A percentile compares a stretch with the other conserved stretches of the same genome.
These are phyloP conservation scores for Cladorhizidae sp. DNA, from an alignment of 37 sponge, comb jelly and placozoan genomes.

Conservation along the genomic window DNA sequence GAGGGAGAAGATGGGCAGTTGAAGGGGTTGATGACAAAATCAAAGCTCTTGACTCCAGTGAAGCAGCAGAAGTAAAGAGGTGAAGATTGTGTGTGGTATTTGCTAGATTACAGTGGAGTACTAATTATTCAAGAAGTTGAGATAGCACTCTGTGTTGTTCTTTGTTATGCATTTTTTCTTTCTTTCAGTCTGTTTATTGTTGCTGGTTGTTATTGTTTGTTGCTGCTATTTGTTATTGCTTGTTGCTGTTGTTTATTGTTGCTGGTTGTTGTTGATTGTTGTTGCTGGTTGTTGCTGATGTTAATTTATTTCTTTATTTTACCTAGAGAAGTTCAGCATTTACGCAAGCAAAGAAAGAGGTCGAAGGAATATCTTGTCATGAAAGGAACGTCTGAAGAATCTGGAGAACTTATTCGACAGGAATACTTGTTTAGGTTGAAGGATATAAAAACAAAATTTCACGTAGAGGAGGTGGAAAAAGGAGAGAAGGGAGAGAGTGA, in stretches of 20 bases:
- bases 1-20: conserved; percentile 14
- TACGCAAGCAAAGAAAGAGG: conserved; percentile 62
- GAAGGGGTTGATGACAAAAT: conserved; percentile 49
- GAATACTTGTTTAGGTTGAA: conserved; percentile 57
- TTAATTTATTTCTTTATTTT: no score
- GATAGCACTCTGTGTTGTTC: no score
- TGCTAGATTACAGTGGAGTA: no score
- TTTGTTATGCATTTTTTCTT: no score
- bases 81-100: conserved; percentile 10
- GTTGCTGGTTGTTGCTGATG: no score
- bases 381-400: conserved; percentile 21
- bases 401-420: conserved; percentile 48
- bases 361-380: conserved; percentile 50
- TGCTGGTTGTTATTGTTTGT: no score
- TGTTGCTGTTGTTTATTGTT: no score
- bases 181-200: no score
- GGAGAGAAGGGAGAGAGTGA: conserved; percentile 34
- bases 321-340: conserved; percentile 34
- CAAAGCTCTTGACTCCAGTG: conserved; percentile 33
- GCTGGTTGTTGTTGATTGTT: no score
- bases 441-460: conserved; percentile 47
- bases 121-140: no score
- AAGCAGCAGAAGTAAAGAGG: conserved; percentile 65
- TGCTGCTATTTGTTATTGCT: no score
- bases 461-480: conserved; percentile 56